Base-by-base conservation (phyloP, 1,140 invertebrate genomes). In the Drosophila subobscura region DNA sequence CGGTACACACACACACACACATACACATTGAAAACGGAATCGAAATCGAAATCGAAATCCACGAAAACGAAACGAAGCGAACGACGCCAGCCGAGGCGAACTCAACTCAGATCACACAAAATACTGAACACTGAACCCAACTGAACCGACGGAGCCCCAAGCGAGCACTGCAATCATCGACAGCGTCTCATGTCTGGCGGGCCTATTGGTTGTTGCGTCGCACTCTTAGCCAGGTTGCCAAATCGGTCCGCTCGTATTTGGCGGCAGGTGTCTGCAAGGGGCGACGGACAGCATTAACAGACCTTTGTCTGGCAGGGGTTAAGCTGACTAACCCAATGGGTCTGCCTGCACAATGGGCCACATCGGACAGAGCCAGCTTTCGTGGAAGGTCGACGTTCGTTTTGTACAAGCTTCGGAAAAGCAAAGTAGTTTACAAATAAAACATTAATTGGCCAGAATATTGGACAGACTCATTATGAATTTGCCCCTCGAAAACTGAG, bases 1-100 rank as follows among this genome's bases (percentile, higher is more conserved):
- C 6, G 27, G 49, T n/a, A 70, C 16, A 52, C 27, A 16, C 67
- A 42, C 20, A 37, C 44, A 63, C n/a, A 59, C 67, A 37, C 5
- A 51, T 14, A 51, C 45, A 51, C 55, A 33, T 66, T 44, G 29
- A 57, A 20, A 20, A 20, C 16, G 16, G 16, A 20, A 20, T 67
- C 57, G 67, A 29, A 61, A 65, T 60, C 66, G 71, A 74, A 74
- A 74, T 64, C 65, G 60, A 74, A 71, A 60, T 71, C 50, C 44
- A 68, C 63, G 61, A 59, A 58, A 68, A 68, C 63, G 61, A 71
- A 67, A 52, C 59, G 33, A 72, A 61, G 57, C 67, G 50, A 61
- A 72, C 68, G 68, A 29, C 66, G 47, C 40, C 67, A 49, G 33
- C 44, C 20, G 41, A 68, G 47, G 33, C 20, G 27, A 40, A 37